Evolutionary conservation across 1,140 invertebrate genomes (phyloP).

Genomic region (Chrysopa pallens): DNA sequence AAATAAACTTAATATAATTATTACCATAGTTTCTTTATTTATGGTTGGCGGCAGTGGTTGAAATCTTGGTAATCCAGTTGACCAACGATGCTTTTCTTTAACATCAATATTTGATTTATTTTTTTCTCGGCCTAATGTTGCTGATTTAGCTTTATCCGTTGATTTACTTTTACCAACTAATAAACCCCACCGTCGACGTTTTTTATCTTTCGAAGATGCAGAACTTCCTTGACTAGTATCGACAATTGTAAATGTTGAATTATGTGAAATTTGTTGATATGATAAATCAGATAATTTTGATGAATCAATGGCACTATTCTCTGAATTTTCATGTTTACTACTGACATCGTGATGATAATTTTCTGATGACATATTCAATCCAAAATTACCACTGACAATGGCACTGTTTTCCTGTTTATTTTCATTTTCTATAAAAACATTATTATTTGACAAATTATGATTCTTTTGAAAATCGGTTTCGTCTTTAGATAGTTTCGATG

Average conservation of each 20-base stretch:
- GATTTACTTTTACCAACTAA: constrained; percentile 34
- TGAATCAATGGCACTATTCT: too few species aligned
- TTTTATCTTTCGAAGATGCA: constrained; percentile 30
- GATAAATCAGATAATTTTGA: too few species aligned
- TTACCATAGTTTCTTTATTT: constrained; percentile 57
- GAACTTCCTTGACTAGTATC: constrained; percentile 16
- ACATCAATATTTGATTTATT: constrained; percentile 25
- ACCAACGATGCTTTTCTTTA: constrained; percentile 39
- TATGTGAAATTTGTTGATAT: too few species aligned
- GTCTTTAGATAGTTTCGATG: too few species aligned
- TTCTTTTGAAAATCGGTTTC: too few species aligned
- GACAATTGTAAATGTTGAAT: constrained; percentile 4
- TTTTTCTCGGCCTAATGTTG: constrained; percentile 39
- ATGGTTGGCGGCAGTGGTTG: constrained; percentile 48
- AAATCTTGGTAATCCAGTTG: constrained; percentile 40
- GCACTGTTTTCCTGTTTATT: too few species aligned
- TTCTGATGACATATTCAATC: too few species aligned
- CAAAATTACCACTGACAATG: too few species aligned
- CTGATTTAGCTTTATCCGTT: constrained; percentile 34
- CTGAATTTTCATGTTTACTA: too few species aligned
- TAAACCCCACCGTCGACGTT: constrained; percentile 39
- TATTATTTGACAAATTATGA: too few species aligned
- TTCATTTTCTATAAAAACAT: too few species aligned
- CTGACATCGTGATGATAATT: too few species aligned
- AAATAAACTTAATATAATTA: constrained; percentile 10